phyloP scores from a whole-genome alignment of 2,797 vertebrate genomes.

The Labroides dimidiatus region DNA sequence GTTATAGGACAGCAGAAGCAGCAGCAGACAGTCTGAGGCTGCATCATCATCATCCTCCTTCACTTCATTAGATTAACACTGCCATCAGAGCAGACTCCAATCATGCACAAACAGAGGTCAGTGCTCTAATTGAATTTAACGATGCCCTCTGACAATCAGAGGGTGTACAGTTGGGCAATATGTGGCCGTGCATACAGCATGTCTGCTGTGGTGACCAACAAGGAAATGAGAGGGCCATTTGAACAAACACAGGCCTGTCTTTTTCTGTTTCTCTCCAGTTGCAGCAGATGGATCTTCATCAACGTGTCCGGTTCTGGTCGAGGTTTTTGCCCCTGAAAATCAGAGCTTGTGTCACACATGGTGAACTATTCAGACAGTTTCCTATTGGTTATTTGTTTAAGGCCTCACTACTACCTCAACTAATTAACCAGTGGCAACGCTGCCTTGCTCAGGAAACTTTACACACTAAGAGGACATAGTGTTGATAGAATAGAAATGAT shows the following conservation, averaged over 20 bases:
- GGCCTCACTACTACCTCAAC: no score
- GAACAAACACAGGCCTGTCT: not conserved
- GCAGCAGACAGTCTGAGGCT: conserved; percentile 23
- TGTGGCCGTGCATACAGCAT: conserved; percentile 12
- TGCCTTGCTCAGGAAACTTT: no score
- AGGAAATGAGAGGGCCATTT: not conserved
- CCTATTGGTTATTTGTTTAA: no score
- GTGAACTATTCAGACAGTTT: no score
- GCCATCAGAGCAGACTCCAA: conserved; percentile 21
- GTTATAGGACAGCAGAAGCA: not conserved
- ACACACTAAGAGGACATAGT: no score
- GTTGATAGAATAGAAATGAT: no score
- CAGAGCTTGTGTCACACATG: no score
- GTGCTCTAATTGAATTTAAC: conserved; percentile 30
- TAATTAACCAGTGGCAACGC: no score
- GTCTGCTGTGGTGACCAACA: not conserved
- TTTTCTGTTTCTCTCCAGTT: not conserved
- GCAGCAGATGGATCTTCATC: not conserved
- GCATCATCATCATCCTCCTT: conserved; percentile 24
- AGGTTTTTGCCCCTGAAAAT: no score
- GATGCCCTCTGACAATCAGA: conserved; percentile 25
- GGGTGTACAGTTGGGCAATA: conserved; percentile 6
- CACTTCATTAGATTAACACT: conserved; percentile 39
- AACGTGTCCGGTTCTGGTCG: no score
- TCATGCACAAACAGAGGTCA: conserved; percentile 49